Percentiles rank a stretch among this genome's conserved stretches.
phyloP scores from a whole-genome alignment of 2,888 invertebrate species.

The Chaetogeoica ovagalla region DNA sequence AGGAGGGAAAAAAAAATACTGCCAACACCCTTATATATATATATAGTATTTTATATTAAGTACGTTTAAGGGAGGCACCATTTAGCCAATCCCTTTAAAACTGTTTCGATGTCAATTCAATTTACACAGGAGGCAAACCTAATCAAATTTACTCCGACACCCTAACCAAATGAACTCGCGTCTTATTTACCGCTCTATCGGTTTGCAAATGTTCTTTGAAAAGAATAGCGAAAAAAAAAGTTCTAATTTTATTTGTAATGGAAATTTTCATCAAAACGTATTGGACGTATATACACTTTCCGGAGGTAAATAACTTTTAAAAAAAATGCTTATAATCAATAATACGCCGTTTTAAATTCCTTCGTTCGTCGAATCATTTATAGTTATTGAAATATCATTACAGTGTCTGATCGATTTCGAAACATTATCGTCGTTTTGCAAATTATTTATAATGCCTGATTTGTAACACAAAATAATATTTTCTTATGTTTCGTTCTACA shows the following conservation, averaged over 20 bases:
- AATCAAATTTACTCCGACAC: conserved; percentile 42
- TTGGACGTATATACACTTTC: neutral
- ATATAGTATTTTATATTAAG: conserved; percentile 39
- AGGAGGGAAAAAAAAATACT: conserved; percentile 5
- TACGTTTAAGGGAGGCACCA: conserved; percentile 1
- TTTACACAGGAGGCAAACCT: conserved; percentile 39
- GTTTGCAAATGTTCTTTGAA: conserved; percentile 7
- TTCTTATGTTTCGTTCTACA: no score
- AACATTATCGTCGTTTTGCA: no score
- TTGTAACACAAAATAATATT: no score
- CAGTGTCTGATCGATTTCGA: no score
- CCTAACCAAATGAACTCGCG: conserved; percentile 42
- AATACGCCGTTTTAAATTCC: no score
- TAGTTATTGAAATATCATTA: no score
- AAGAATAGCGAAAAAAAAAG: conserved; percentile 3
- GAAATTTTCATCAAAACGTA: conserved; percentile 30
- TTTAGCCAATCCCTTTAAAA: conserved; percentile 50
- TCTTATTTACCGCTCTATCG: conserved; percentile 40
- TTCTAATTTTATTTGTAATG: conserved; percentile 22
- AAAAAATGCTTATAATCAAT: no score
- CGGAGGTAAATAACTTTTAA: no score
- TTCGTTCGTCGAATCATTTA: no score
- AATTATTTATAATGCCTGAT: no score
- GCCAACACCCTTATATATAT: neutral
- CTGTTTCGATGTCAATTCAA: conserved; percentile 50